phyloP scores from a whole-genome alignment of 2,113 vertebrate genomes.

The Calyptommatus sinebrachiatus region DNA sequence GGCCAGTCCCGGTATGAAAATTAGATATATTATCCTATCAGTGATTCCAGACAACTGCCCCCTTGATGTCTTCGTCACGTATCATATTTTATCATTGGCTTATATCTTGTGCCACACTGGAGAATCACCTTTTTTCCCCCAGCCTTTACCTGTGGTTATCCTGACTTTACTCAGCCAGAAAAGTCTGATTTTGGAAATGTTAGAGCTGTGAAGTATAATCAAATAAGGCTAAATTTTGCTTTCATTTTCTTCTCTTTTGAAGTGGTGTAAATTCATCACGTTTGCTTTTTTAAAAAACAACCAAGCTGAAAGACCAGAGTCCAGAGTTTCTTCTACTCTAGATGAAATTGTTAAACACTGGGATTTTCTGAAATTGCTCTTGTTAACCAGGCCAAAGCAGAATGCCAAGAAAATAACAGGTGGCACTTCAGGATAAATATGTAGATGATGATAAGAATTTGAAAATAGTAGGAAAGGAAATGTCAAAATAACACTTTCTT shows the following conservation, averaged over 20 bases:
- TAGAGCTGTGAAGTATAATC: not conserved
- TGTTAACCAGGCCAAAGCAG: not conserved
- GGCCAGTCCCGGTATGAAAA: too few species aligned
- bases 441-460: not conserved
- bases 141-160: too few species aligned
- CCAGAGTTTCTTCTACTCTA: not conserved
- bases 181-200: too few species aligned
- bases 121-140: too few species aligned
- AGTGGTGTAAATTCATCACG: rapidly evolving
- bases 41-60: too few species aligned
- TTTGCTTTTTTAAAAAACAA: not conserved
- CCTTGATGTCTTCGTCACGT: too few species aligned
- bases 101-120: too few species aligned
- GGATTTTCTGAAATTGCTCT: not conserved
- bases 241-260: not conserved
- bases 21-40: too few species aligned
- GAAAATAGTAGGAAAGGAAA: not conserved
- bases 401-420: not conserved
- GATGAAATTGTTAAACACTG: not conserved
- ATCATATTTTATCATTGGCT: too few species aligned
- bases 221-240: not conserved
- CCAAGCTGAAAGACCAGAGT: not conserved
- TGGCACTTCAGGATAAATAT: slow-evolving; percentile 27
- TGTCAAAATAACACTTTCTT: not conserved
- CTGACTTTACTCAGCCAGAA: too few species aligned